These are phyloP conservation scores for Caenorhabditis angaria DNA, from an alignment of 2,888 invertebrate genomes.

Conservation along the genomic window DNA sequence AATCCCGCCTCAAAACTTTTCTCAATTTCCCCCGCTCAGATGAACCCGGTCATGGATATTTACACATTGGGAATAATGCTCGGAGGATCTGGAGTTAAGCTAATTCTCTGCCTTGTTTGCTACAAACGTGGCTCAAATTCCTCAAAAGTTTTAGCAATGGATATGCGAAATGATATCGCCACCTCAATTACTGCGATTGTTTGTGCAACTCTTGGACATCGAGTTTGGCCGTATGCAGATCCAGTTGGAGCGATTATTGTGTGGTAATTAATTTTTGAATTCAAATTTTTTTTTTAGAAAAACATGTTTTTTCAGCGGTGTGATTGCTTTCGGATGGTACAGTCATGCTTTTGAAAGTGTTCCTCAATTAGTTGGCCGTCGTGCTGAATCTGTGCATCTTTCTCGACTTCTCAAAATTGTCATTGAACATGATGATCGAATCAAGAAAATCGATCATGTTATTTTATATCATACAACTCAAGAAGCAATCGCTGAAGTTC, in stretches of 20 bases:
- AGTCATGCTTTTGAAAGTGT: constrained; percentile 65
- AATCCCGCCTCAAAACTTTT: too few species aligned
- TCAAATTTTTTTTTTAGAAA: constrained; percentile 1
- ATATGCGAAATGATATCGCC: constrained; percentile 75
- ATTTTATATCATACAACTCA: constrained; percentile 75
- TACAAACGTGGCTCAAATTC: constrained; percentile 57
- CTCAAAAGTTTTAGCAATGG: constrained; percentile 72
- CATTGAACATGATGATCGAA: constrained; percentile 68
- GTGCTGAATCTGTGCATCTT: constrained; percentile 63
- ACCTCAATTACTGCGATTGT: constrained; percentile 74
- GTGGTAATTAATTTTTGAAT: constrained; percentile 51
- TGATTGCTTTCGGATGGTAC: constrained; percentile 70
- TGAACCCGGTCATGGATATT: constrained; percentile 65
- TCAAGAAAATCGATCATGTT: constrained; percentile 74
- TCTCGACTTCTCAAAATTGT: constrained; percentile 67
- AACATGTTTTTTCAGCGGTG: constrained; percentile 55
- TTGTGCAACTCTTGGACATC: constrained; percentile 73
- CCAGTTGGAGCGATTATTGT: constrained; percentile 75
- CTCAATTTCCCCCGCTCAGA: too few species aligned
- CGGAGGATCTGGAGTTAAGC: constrained; percentile 61
- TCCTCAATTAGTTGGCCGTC: constrained; percentile 65
- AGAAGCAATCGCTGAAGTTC: constrained; percentile 72
- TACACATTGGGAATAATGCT: constrained; percentile 62
- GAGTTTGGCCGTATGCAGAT: constrained; percentile 74
- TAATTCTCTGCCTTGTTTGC: constrained; percentile 64